Evolutionary conservation across 2,797 vertebrate genomes (phyloP), one percentile per base, ranked within the genome.

Genomic region (Sciaenops ocellatus): DNA sequence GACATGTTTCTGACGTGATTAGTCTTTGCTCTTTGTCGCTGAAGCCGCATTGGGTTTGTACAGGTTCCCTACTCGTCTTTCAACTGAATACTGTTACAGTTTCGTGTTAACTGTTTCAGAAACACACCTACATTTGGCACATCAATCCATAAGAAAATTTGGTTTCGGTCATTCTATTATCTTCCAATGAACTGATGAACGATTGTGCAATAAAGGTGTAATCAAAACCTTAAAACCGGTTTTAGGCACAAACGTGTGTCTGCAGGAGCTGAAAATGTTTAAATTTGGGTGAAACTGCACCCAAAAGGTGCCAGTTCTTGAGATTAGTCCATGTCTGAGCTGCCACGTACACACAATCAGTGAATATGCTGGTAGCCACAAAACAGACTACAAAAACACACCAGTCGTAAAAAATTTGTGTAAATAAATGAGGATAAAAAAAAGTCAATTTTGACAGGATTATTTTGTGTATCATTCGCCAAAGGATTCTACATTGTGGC

Each of bases 101-200:
- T 75, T 78, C 52, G 13, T 26, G 11, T 18, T 12, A 75, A 63
- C 11, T 38, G 7, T 46, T 65, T 15, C 22, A 68, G 42, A n/a
- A 51, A 26, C 17, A 52, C 47, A 41, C 10, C 11, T 57, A 5
- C n/a, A 22, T 62, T 52, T 81, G 67, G 28, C 28, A 34, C 5
- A 42, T 16, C 15, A 42, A 30, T 9, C 48, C 3, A 5, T 68
- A 64, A n/a, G 59, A 76, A 83, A 64, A 16, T 55, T n/a, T 59
- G 16, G 20, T 3, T 62, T 57, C 8, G 44, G 42, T 76, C 60
- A 52, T 4, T 6, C 0, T 30, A 18, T 60, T 22, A 28, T 50
- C 62, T 16, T 62, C 15, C 5, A 5, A 5, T 55, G 0, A 38
- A 28, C 34, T 44, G 18, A 42, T 62, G 18, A 65, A 17, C 26